Percentiles rank a stretch among this genome's conserved stretches.
phyloP scores from a whole-genome alignment of 2,888 invertebrate species.

The Anoplius nigerrimus region DNA sequence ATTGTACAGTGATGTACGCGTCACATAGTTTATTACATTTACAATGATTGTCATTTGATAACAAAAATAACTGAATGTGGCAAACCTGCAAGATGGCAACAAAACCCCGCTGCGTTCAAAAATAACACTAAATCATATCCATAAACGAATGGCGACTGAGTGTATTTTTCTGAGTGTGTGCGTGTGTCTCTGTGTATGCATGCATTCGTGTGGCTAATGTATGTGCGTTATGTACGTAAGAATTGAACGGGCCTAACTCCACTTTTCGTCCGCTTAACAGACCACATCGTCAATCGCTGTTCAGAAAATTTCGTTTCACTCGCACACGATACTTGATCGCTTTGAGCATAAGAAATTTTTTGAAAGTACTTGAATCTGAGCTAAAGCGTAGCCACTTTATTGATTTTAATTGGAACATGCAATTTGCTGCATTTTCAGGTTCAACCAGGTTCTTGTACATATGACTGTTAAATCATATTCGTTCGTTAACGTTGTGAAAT shows the following conservation, averaged over 20 bases:
- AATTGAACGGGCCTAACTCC: slow-evolving; percentile 39
- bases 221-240: neutral
- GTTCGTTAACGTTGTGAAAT: no score
- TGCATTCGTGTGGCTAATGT: neutral
- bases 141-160: slow-evolving; percentile 4
- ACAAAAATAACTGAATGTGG: slow-evolving; percentile 4
- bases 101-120: slow-evolving; percentile 11
- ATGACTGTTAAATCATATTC: no score
- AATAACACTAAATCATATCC: slow-evolving; percentile 22
- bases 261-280: slow-evolving; percentile 24
- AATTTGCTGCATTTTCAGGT: no score
- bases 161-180: slow-evolving; percentile 2
- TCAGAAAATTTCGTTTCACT: no score
- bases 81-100: slow-evolving; percentile 1
- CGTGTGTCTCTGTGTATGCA: neutral
- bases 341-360: no score
- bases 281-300: no score
- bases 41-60: slow-evolving; percentile 40
- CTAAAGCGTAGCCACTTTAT: no score
- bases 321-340: no score
- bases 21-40: slow-evolving; percentile 44
- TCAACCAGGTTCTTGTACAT: no score
- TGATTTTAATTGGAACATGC: no score
- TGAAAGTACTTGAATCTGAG: no score
- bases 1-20: slow-evolving; percentile 35